A percentile compares a stretch with the other conserved stretches of the same genome.
Conservation (phyloP, 2,888 invertebrate species). For the Drosophila cognata region DNA sequence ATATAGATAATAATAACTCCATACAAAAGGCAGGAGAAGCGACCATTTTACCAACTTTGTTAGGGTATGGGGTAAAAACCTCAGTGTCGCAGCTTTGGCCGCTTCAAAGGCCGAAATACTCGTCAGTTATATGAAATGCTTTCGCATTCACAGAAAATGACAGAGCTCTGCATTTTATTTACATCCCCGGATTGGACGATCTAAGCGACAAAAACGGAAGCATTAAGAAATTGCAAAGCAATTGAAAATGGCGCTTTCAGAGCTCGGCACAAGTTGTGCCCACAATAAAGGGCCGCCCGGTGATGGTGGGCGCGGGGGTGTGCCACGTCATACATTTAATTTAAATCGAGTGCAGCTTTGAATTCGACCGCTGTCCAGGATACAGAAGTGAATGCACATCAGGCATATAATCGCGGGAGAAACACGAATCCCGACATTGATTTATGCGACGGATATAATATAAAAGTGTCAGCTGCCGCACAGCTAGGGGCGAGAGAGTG, state of each 20-base stretch:
- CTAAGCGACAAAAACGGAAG: conserved; percentile 47
- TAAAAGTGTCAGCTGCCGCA: conserved; percentile 45
- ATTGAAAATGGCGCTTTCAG: conserved; percentile 66
- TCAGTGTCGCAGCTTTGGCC: conserved; percentile 43
- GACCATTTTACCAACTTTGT: background rate
- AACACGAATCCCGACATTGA: conserved; percentile 62
- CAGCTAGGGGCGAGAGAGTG: no score
- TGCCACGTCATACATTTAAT: conserved; percentile 67
- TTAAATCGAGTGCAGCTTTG: conserved; percentile 74
- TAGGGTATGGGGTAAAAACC: background rate
- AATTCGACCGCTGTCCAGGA: conserved; percentile 49
- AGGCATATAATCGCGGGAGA: conserved; percentile 24
- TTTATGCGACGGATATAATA: conserved; percentile 64
- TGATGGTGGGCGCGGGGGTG: background rate
- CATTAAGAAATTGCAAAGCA: conserved; percentile 77
- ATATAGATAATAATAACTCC: background rate
- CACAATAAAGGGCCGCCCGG: background rate
- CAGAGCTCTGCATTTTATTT: conserved; percentile 73
- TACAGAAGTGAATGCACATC: conserved; percentile 37
- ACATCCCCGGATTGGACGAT: conserved; percentile 55
- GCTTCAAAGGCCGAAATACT: conserved; percentile 68
- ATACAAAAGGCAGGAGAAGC: background rate
- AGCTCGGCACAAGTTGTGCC: conserved; percentile 25
- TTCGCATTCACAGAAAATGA: conserved; percentile 71
- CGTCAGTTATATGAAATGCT: conserved; percentile 70